Base-by-base conservation (phyloP, 2,888 invertebrate species). In the Phyllotreta cruciferae region DNA sequence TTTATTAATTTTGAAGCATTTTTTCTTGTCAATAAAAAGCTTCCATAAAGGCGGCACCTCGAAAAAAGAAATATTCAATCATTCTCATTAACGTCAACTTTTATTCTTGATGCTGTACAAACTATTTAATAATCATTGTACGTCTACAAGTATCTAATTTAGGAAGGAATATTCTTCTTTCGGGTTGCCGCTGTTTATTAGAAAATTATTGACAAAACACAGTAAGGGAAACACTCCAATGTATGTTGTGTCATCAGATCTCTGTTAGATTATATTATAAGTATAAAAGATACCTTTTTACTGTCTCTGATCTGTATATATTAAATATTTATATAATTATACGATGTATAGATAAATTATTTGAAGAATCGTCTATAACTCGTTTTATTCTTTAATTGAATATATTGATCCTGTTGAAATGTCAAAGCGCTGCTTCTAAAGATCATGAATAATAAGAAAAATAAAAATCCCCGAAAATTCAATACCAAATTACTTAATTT, bases 151-250 rank as follows among this genome's bases (percentile, higher is more conserved):
- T n/a, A n/a, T n/a, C n/a, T n/a, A n/a, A n/a, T n/a, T n/a, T n/a
- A n/a, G n/a, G n/a, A n/a, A 44, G 10, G 44, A 7, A 44, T 44
- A 13, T 11, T 6, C 6, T 44, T 10, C 10, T 44, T 9, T 7
- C 14, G 10, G 10, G 10, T 24, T 47, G n/a, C 24, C 7, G 6
- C 14, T 47, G 9, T 47, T 47, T 47, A n/a, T 47, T 47, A n/a
- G 67, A 63, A 66, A 60, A 61, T 42, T 55, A 45, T 64, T 64
- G 73, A 70, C 71, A 73, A 70, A 66, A 24, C 72, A 71, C 72
- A 72, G 77, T 77, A 77, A 77, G 77, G 75, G 72, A 73, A 76
- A 75, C 73, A 76, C 75, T 76, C 77, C 75, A 76, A 76, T 74
- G 70, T 62, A 73, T 75, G 74, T 73, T 68, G 69, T 72, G 63